Evolutionary conservation across 92 coral and sea anemone species (phyloP), one percentile per base, ranked within the genome.

Genomic region (Phenganax subtilis): DNA sequence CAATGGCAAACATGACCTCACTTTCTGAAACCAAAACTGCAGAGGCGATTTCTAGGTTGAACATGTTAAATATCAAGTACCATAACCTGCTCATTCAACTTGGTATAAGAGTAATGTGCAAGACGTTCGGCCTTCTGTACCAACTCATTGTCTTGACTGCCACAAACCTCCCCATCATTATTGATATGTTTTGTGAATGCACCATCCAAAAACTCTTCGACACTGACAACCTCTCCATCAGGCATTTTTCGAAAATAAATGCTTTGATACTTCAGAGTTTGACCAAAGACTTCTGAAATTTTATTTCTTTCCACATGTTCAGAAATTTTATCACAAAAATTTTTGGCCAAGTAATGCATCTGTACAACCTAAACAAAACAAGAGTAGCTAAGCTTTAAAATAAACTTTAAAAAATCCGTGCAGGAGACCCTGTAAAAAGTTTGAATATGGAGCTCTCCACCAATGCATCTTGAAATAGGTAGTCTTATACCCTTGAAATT

Each of bases 331-430:
- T 62, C 64, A 9, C 81, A 55, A 75, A 75, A 83, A n/a, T 73
- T 74, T 83, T 54, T 57, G 60, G 86, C 86, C 67, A 83, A 78
- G 57, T 83, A 81, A 83, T 83, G 86, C 86, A 83, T 83, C 52
- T 82, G 85, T 82, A 82, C 65, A 9, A 80, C 84, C 84, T 67
- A 80, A 30, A 64, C 62, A 62, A 17, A 30, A 62, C 74, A 79
- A 79, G 27, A 37, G 47, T 37, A 37, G 47, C 47, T 37, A 37
- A 37, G 2, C 47, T 37, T 37, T 37, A 37, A 37, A 37, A 37
- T 37, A 37, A 37, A 37, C 5, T 37, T 37, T 37, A 37, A 37
- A 1, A 37, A 37, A 37, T 37, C 2, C 5, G 47, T 37, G 47
- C 47, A 37, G 47, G 47, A 37, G 47, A 37, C 47, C 47, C 47